phyloP scores from a whole-genome alignment of 2,888 invertebrate species.

The Eupithecia vulgata region DNA sequence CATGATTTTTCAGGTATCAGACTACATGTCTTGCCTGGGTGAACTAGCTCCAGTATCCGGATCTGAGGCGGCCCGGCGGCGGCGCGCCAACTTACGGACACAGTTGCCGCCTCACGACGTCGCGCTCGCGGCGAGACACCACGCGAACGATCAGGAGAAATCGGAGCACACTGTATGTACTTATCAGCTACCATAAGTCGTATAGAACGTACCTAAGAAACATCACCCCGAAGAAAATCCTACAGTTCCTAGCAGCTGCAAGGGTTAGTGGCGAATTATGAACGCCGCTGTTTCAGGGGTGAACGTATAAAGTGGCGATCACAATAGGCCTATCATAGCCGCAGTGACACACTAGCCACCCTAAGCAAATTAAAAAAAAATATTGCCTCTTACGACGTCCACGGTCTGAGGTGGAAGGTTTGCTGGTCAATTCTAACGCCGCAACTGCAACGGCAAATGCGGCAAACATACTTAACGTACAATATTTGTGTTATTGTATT shows the following conservation, averaged over 20 bases:
- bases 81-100: slow-evolving; percentile 92
- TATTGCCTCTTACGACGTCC: not conserved
- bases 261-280: too few species aligned
- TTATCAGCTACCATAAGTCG: too few species aligned
- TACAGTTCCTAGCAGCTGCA: too few species aligned
- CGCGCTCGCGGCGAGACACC: slow-evolving; percentile 78
- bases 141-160: slow-evolving; percentile 81
- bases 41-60: slow-evolving; percentile 91
- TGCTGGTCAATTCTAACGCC: not conserved
- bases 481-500: not conserved
- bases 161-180: slow-evolving; percentile 58
- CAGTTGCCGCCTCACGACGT: slow-evolving; percentile 94
- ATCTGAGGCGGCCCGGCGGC: slow-evolving; percentile 89
- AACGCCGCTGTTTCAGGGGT: too few species aligned
- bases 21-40: slow-evolving; percentile 88
- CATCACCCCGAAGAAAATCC: too few species aligned
- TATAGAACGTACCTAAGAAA: too few species aligned
- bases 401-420: not conserved
- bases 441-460: not conserved
- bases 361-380: too few species aligned
- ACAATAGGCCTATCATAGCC: too few species aligned
- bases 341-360: too few species aligned
- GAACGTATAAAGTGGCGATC: too few species aligned
- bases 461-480: not conserved
- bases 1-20: slow-evolving; percentile 74